Base-by-base conservation (phyloP, 23 tunicate species). In the Diplosoma virens region DNA sequence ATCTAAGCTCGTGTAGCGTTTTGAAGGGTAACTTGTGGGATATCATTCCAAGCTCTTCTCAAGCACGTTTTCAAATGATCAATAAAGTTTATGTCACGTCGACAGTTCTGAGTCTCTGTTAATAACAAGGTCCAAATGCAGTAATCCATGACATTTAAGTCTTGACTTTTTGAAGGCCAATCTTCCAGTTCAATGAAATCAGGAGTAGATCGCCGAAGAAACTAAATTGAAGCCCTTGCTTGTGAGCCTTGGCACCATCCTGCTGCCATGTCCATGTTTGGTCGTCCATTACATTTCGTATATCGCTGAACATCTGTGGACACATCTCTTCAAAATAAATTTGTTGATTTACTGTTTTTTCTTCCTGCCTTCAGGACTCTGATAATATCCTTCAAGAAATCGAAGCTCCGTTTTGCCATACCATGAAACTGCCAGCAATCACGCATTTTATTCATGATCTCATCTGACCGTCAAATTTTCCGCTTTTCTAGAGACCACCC, bases 381-480 rank as follows among this genome's bases (percentile, higher is more conserved):
- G 74, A 67, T 67, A 35, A 67, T 67, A 67, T 23, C 74, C 74
- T 67, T 67, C 52, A 35, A 67, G 52, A 67, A 67, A 67, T 67
- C 74, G 52, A 67, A 67, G 74, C 74, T 67, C 74, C 74, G 74
- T 67, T 67, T 67, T 67, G 23, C 74, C 74, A 67, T 67, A 34
- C 74, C 74, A 67, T 67, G 74, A 67, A 67, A 36, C 74, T 67
- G 74, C 74, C n/a, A n/a, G n/a, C n/a, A n/a, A n/a, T n/a, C n/a
- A n/a, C n/a, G n/a, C n/a, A n/a, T n/a, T n/a, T n/a, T n/a, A n/a
- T n/a, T n/a, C n/a, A n/a, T n/a, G n/a, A n/a, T n/a, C n/a, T n/a
- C n/a, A n/a, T n/a, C n/a, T n/a, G n/a, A n/a, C n/a, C n/a, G n/a
- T n/a, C n/a, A n/a, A n/a, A n/a, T n/a, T n/a, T n/a, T n/a, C n/a